Evolutionary conservation across 1,140 invertebrate species (phyloP), one percentile per base, ranked within the genome.

Genomic region (Ceratosolen solmsi): DNA sequence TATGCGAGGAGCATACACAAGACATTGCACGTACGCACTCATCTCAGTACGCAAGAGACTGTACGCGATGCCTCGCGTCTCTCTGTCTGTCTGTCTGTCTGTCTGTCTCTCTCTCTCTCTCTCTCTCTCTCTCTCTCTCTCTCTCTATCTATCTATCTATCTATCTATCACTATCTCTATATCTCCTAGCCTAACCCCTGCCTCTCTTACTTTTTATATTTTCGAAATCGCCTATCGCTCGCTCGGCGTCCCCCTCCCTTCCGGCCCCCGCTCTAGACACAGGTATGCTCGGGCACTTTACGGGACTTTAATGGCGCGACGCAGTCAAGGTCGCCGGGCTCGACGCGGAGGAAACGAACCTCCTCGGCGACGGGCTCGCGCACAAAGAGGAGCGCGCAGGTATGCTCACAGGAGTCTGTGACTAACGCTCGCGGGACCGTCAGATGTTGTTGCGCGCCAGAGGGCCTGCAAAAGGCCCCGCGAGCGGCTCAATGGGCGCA

Each of bases 251-350:
- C 63, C 22, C 33, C n/a, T n/a, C n/a, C n/a, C n/a, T n/a, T n/a
- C n/a, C n/a, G n/a, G n/a, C n/a, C n/a, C 20, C 33, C 63, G 20
- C 30, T 36, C 1, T 65, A 38, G 63, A 68, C 63, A n/a, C 33
- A 68, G 63, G 63, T 68, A 68, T 68, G 33, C 63, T 36, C 33
- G 54, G 54, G 20, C 56, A 41, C 73, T 82, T 82, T 82, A 78
- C 80, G 80, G 80, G 74, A 82, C 80, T 82, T 82, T 82, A 82
- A 82, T 63, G 46, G 60, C 63, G 71, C 70, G 80, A 49, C 51
- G 30, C 65, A 77, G 74, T 78, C 80, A 82, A 82, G 74, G 65
- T 77, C 74, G 80, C 63, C 41, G 38, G 63, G 63, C 63, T 68
- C 36, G 63, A 38, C 36, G 63, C 22, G 63, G 36, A 72, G 70